Conservation (phyloP, 2,888 invertebrate genomes). For the Drosophila emarginata region DNA sequence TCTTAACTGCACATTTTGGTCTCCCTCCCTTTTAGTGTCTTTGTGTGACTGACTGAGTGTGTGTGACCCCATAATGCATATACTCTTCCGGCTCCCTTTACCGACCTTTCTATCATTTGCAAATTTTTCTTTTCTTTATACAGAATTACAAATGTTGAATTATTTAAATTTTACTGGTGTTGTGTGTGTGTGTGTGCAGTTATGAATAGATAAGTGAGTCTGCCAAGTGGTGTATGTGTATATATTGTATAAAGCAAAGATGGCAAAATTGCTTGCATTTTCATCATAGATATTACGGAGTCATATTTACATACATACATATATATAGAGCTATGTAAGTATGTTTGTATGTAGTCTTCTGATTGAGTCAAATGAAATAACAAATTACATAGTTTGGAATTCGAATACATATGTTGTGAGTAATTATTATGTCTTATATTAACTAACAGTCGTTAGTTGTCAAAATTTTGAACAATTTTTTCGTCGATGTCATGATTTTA, state of each 20-base stretch:
- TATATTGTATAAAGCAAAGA: not conserved
- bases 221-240: not conserved
- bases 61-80: not conserved
- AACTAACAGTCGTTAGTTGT: too few species aligned
- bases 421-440: too few species aligned
- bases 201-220: conserved; percentile 67
- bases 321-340: too few species aligned
- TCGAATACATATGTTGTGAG: too few species aligned
- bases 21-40: conserved; percentile 19
- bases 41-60: not conserved
- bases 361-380: not conserved
- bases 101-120: conserved; percentile 39
- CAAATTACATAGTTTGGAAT: too few species aligned
- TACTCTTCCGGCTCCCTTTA: not conserved
- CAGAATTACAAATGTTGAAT: conserved; percentile 48
- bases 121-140: conserved; percentile 45
- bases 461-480: too few species aligned
- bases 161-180: conserved; percentile 55
- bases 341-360: not conserved
- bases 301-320: too few species aligned
- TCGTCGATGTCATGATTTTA: too few species aligned
- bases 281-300: not conserved
- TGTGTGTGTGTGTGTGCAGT: conserved; percentile 40
- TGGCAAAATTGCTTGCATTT: not conserved
- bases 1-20: conserved; percentile 22